Conservation (phyloP, 1,140 invertebrate species). For the Drosophila oshimai region DNA sequence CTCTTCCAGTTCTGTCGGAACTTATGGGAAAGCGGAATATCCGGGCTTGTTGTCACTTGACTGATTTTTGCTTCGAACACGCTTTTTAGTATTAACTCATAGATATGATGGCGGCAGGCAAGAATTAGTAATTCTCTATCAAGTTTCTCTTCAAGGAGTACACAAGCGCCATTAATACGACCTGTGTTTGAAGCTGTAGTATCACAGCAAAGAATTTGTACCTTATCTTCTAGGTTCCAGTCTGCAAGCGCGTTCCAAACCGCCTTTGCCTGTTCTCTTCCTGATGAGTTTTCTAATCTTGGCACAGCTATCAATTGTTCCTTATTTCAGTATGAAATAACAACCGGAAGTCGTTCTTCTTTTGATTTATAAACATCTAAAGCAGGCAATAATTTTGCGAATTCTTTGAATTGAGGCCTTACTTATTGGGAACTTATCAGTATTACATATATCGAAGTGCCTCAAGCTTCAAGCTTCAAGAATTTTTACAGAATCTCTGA, state of each 20-base stretch:
- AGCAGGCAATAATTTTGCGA: not conserved
- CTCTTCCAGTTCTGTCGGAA: not conserved
- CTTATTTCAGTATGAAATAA: not conserved
- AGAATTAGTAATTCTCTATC: not conserved
- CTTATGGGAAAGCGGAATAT: too few relatives aligned
- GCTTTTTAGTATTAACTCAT: not conserved
- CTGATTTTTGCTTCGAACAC: too few relatives aligned
- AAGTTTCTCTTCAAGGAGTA: slow-evolving; percentile 1
- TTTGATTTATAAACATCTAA: slow-evolving; percentile 11
- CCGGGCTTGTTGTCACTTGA: too few relatives aligned
- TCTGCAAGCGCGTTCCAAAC: slow-evolving; percentile 6
- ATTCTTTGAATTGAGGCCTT: too few relatives aligned
- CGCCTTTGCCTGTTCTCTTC: slow-evolving; percentile 5
- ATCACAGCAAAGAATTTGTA: slow-evolving; percentile 24
- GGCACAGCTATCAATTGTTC: slow-evolving; percentile 12
- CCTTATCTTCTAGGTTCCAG: not conserved
- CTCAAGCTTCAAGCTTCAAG: too few relatives aligned
- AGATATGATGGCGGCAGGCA: not conserved
- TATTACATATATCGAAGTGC: too few relatives aligned
- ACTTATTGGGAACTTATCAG: too few relatives aligned
- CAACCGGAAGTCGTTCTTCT: not conserved
- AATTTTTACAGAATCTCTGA: too few relatives aligned
- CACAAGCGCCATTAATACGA: not conserved
- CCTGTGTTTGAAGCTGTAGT: slow-evolving; percentile 16
- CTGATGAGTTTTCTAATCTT: slow-evolving; percentile 16